These are phyloP conservation scores for Diorhabda sublineata DNA, from an alignment of 1,140 invertebrate species.

Conservation along the genomic window DNA sequence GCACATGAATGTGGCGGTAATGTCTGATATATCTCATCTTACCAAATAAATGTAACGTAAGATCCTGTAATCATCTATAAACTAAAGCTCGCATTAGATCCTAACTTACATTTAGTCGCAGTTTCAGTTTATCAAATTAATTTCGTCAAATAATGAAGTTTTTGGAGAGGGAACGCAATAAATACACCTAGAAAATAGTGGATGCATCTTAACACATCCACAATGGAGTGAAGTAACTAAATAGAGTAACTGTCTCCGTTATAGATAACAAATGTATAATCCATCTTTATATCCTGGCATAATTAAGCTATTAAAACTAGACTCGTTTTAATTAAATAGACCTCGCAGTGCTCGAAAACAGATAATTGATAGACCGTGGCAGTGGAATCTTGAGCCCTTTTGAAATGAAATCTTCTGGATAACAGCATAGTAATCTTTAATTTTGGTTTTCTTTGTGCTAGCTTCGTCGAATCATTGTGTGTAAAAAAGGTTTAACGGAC, in stretches of 20 bases:
- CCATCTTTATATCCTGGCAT: slow-evolving; percentile 10
- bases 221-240: neutral
- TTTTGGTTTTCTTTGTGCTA: too few relatives aligned
- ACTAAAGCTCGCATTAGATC: neutral
- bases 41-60: too few relatives aligned
- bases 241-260: slow-evolving; percentile 6
- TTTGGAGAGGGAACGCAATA: neutral
- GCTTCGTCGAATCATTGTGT: too few relatives aligned
- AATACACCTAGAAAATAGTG: neutral
- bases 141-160: neutral
- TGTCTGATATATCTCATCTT: too few relatives aligned
- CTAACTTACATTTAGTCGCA: neutral
- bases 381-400: too few relatives aligned
- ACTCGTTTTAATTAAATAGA: slow-evolving; percentile 11
- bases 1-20: too few relatives aligned
- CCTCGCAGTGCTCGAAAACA: neutral
- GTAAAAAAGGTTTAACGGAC: too few relatives aligned
- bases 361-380: neutral
- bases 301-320: slow-evolving; percentile 7
- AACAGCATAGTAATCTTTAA: too few relatives aligned
- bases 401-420: too few relatives aligned
- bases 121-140: neutral
- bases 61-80: neutral
- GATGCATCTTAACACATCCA: neutral
- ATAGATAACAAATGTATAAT: slow-evolving; percentile 13